Conservation (phyloP, 2,113 vertebrate species). For the Cervus canadensis region DNA sequence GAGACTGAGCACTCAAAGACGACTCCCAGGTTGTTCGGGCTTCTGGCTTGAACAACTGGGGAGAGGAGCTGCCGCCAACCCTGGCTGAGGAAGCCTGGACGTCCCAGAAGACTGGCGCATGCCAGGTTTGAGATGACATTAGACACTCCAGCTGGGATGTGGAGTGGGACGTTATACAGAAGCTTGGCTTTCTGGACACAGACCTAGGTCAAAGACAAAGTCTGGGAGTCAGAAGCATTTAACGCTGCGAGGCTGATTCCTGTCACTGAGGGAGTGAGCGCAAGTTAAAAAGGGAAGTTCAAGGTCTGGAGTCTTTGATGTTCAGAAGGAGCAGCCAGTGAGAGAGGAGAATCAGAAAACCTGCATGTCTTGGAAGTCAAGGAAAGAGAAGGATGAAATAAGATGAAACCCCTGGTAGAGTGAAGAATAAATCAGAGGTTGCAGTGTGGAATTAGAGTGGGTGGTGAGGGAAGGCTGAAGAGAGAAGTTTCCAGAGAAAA, state of each 20-base stretch:
- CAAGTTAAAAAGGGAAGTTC: neutral
- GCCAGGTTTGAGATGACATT: neutral
- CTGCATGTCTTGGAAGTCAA: neutral
- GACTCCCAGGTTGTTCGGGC: neutral
- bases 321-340: neutral
- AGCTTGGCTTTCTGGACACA: neutral
- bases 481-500: neutral
- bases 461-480: neutral
- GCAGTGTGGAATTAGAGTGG: neutral
- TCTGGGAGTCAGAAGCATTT: neutral
- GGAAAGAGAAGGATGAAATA: neutral
- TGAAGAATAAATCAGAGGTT: neutral
- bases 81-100: neutral
- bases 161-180: neutral
- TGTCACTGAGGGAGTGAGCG: neutral
- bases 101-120: neutral
- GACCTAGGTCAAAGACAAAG: neutral
- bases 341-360: neutral
- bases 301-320: neutral
- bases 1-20: neutral
- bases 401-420: neutral
- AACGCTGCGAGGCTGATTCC: neutral
- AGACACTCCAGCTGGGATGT: neutral
- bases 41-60: neutral
- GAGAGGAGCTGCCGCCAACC: neutral